Conservation (phyloP, 2,888 invertebrate species). For the Drosophila pseudotakahashii region DNA sequence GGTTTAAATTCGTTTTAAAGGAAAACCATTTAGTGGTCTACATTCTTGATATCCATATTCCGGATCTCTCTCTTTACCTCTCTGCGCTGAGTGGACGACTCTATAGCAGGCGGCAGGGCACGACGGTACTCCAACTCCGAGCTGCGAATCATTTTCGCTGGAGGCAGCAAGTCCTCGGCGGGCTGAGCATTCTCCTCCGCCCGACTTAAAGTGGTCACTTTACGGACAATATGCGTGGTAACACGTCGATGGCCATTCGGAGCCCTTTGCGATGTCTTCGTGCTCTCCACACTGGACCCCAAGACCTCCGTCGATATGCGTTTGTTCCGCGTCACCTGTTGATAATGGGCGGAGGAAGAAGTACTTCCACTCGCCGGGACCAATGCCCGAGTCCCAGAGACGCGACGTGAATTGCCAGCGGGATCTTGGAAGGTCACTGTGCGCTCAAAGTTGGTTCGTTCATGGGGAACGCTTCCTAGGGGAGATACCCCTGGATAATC, state of each 20-base stretch:
- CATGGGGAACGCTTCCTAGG: slow-evolving; percentile 64
- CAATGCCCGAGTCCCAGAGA: slow-evolving; percentile 80
- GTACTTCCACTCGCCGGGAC: slow-evolving; percentile 48
- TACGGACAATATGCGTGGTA: slow-evolving; percentile 93
- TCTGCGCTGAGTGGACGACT: slow-evolving; percentile 87
- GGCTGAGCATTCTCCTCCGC: slow-evolving; percentile 90
- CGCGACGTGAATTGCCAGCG: slow-evolving; percentile 44
- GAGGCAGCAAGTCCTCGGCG: slow-evolving; percentile 87
- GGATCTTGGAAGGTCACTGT: slow-evolving; percentile 82
- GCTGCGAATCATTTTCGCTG: slow-evolving; percentile 86
- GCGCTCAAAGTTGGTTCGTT: slow-evolving; percentile 85
- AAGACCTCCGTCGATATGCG: slow-evolving; percentile 93
- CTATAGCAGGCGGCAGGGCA: slow-evolving; percentile 85
- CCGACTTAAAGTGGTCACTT: slow-evolving; percentile 94
- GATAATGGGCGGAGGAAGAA: slow-evolving; percentile 83
- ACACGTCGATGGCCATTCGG: slow-evolving; percentile 92
- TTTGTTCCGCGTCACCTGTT: slow-evolving; percentile 92
- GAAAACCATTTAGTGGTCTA: not conserved
- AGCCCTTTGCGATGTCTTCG: slow-evolving; percentile 91
- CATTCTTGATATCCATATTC: not conserved
- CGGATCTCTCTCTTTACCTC: slow-evolving; percentile 87
- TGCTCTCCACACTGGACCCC: slow-evolving; percentile 93
- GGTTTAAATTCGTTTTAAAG: not conserved
- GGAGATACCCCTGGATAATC: slow-evolving; percentile 81
- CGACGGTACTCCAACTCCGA: slow-evolving; percentile 85